Conservation (phyloP, 2,888 invertebrate genomes). For the Masnerella sp. region DNA sequence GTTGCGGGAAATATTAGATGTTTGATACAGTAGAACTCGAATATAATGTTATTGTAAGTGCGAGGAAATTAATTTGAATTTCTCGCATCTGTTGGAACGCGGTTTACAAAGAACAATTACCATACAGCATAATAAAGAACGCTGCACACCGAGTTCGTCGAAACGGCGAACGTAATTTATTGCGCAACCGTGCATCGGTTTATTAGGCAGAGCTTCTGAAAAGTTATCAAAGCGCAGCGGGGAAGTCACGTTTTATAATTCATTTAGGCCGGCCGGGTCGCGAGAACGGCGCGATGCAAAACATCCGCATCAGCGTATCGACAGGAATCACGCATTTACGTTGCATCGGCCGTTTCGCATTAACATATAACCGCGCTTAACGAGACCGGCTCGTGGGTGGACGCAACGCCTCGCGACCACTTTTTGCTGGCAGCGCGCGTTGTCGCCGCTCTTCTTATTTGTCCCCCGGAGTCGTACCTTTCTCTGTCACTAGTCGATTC, state of each 20-base stretch:
- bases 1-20: too few relatives aligned
- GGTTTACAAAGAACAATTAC: too few relatives aligned
- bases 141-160: too few relatives aligned
- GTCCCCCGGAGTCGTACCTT: constrained; percentile 37
- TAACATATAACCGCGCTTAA: constrained; percentile 71
- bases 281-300: constrained; percentile 27
- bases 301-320: constrained; percentile 43
- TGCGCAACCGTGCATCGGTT: too few relatives aligned
- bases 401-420: constrained; percentile 53
- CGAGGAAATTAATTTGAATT: too few relatives aligned
- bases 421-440: constrained; percentile 51
- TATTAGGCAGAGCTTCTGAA: too few relatives aligned
- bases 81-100: too few relatives aligned
- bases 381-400: constrained; percentile 67
- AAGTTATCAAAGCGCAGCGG: neutral
- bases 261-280: constrained; percentile 31
- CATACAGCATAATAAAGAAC: too few relatives aligned
- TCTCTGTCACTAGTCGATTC: constrained; percentile 61
- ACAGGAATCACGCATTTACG: constrained; percentile 63
- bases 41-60: too few relatives aligned
- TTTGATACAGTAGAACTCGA: too few relatives aligned
- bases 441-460: constrained; percentile 54
- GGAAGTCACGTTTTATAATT: constrained; percentile 41
- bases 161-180: too few relatives aligned
- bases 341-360: constrained; percentile 66